Conservation (phyloP, 2,797 vertebrate species). For the Lateolabrax maculatus region DNA sequence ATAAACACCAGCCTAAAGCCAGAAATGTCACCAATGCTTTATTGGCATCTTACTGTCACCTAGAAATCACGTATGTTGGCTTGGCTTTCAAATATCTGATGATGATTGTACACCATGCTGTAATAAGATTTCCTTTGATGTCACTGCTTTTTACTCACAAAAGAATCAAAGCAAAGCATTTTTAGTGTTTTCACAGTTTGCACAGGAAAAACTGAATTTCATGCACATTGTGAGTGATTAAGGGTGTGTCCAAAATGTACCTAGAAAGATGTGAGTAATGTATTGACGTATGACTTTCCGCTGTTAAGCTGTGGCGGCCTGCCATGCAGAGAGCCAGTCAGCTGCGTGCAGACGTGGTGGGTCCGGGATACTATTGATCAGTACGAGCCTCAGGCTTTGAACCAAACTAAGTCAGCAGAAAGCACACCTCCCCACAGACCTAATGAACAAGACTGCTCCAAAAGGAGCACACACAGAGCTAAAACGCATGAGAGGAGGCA, state of each 20-base stretch:
- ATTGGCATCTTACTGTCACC: constrained; percentile 26
- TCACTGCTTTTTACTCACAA: constrained; percentile 12
- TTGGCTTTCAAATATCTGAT: constrained; percentile 11
- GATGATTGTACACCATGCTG: constrained; percentile 5
- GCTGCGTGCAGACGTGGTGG: constrained; percentile 55
- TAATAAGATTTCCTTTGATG: constrained; percentile 4
- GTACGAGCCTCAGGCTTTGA: constrained; percentile 65
- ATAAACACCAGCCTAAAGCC: constrained; percentile 35
- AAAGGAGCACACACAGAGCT: constrained; percentile 59
- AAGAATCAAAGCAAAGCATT: not conserved
- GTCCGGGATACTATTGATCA: constrained; percentile 75
- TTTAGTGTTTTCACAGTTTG: not conserved
- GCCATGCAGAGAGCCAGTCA: constrained; percentile 62
- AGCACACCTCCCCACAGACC: constrained; percentile 72
- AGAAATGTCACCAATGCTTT: constrained; percentile 38
- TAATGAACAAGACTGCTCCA: constrained; percentile 68
- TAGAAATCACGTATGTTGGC: constrained; percentile 36
- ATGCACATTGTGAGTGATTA: constrained; percentile 34
- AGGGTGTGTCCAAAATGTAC: constrained; percentile 33
- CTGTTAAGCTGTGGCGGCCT: constrained; percentile 50
- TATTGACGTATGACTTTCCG: constrained; percentile 53
- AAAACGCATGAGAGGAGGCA: constrained; percentile 44
- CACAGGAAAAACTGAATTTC: constrained; percentile 15
- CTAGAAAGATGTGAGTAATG: constrained; percentile 41
- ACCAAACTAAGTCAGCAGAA: constrained; percentile 80